Base-by-base conservation (phyloP, 2,797 vertebrate genomes). In the Clarias pachynema region DNA sequence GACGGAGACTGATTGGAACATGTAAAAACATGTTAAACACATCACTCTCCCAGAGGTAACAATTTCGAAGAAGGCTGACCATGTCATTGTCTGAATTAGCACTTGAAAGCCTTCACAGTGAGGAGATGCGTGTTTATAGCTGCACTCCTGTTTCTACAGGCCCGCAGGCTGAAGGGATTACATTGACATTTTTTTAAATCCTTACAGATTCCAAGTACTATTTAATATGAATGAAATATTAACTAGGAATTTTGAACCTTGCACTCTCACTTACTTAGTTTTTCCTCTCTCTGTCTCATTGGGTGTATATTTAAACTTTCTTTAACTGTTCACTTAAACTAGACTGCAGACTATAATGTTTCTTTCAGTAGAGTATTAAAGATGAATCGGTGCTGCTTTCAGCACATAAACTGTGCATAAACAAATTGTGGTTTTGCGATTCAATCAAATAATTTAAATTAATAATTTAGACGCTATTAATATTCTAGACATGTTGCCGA, bases 61-160 rank as follows among this genome's bases (percentile, higher is more conserved):
- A 94, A 94, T 93, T 88, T 84, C 89, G 92, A 87, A 53, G 91
- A 91, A 88, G 92, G 92, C 75, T 89, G 90, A 94, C 92, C 90
- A 89, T 89, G 88, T 87, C 92, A 91, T 95, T 93, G 86, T 93
- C 93, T 93, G 91, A 95, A 96, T 94, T 93, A 95, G 89, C 77
- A 91, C 87, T 93, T 86, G 91, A 82, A 66, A 92, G 91, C 87
- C 82, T 59, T 86, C 56, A 80, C 57, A 24, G 34, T 63, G 77
- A 84, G 66, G 84, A 72, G 82, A 26, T 56, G 85, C 83, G 62
- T 37, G 40, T 83, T 81, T 83, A 81, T 34, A 81, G 79, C 84
- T 68, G 75, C 72, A 60, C 84, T 86, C 75, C 84, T 86, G 85
- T 83, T 83, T 85, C 75, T 31, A 72, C 63, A 74, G 59, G 69